A percentile compares a stretch with the other conserved stretches of the same genome.
Conservation (phyloP, 1,140 invertebrate species). For the Micrasema longulum region DNA sequence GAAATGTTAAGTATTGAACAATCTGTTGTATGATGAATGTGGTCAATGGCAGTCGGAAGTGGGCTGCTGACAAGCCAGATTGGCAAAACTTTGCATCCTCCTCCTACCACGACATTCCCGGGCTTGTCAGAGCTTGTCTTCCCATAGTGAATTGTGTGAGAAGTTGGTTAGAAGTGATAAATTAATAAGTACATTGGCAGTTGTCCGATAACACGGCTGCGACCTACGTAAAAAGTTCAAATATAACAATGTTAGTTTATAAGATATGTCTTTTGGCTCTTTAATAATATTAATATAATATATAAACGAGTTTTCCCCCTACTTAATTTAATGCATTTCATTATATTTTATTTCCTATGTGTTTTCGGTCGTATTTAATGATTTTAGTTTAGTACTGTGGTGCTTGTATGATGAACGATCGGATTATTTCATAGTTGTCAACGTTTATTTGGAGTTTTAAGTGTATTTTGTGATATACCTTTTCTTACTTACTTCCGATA, state of each 20-base stretch:
- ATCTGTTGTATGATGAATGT: constrained; percentile 53
- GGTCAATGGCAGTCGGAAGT: constrained; percentile 49
- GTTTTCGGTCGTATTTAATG: constrained; percentile 38
- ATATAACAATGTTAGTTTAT: constrained; percentile 53
- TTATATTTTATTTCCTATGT: constrained; percentile 40
- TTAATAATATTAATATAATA: constrained; percentile 51
- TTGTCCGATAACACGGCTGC: constrained; percentile 8
- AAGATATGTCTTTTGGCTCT: constrained; percentile 48
- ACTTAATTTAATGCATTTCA: constrained; percentile 42
- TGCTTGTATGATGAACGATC: constrained; percentile 48
- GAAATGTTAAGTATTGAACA: constrained; percentile 54
- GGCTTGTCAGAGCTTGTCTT: constrained; percentile 42
- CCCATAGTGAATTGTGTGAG: constrained; percentile 52
- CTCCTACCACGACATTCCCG: constrained; percentile 49
- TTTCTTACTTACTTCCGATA: constrained; percentile 19
- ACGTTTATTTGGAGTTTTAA: constrained; percentile 35
- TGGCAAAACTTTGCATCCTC: constrained; percentile 28
- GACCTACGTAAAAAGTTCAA: constrained; percentile 48
- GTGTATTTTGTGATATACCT: constrained; percentile 36
- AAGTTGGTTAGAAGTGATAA: constrained; percentile 53
- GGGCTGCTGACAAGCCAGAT: constrained; percentile 38
- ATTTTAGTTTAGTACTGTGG: constrained; percentile 46
- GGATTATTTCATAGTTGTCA: constrained; percentile 25
- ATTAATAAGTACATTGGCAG: constrained; percentile 35
- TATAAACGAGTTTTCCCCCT: constrained; percentile 45